Evolutionary conservation across 2,888 invertebrate species (phyloP).

Genomic region (Protula sp.): DNA sequence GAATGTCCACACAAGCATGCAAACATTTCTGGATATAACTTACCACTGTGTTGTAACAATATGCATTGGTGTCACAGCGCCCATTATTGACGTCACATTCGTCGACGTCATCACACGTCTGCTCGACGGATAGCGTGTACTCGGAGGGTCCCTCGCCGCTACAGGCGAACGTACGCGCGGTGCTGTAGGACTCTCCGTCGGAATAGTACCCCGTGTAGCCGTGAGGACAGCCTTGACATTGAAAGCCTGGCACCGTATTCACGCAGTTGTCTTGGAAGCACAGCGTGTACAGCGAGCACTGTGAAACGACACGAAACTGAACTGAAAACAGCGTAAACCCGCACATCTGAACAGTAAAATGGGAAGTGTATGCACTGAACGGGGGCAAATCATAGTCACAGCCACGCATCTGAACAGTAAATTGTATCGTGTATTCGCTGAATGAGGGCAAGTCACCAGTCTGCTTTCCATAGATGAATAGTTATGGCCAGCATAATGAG

Average conservation of each 20-base stretch:
- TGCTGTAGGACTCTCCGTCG: not conserved
- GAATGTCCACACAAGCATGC: no score
- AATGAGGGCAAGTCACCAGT: no score
- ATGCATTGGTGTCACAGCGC: conserved; percentile 34
- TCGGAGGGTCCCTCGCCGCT: not conserved
- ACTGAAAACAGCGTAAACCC: no score
- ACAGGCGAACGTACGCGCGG: not conserved
- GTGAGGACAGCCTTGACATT: conserved; percentile 76
- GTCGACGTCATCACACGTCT: conserved; percentile 15
- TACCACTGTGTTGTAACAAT: conserved; percentile 37
- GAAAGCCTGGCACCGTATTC: conserved; percentile 65
- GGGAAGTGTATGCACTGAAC: no score
- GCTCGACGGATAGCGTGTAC: not conserved
- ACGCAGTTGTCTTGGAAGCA: conserved; percentile 39
- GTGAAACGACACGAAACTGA: no score
- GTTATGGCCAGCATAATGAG: no score
- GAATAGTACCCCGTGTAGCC: conserved; percentile 66
- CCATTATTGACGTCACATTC: conserved; percentile 31
- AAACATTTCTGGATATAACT: conserved; percentile 14
- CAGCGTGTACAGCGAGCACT: conserved; percentile 39
- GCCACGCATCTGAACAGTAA: no score
- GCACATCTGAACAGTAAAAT: no score
- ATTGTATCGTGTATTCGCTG: no score
- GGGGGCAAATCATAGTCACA: no score
- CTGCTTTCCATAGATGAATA: no score